Base-by-base conservation (phyloP, 2,888 invertebrate species). In the Drosophila fulvimacula region DNA sequence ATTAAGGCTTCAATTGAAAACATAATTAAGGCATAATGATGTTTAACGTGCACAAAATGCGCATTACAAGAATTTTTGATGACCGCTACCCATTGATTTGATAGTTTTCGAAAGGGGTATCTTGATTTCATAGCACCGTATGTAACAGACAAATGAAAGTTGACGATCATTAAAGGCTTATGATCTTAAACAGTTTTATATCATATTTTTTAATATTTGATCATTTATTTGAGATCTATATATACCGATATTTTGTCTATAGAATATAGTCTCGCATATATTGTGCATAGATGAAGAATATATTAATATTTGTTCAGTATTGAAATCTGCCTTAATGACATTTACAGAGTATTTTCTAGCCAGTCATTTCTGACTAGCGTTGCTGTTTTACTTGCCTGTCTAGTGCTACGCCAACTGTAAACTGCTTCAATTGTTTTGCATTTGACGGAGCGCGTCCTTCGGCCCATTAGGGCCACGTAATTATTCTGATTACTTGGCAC, bases 401-500 rank as follows among this genome's bases (percentile, higher is more conserved):
- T 32, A 63, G 49, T 52, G 36, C 15, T 58, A 58, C 34, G 60
- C 58, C 42, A 73, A 77, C 72, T 73, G 63, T 59, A 57, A 84
- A 76, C 36, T 55, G 61, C 51, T 62, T 59, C 51, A 73, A 76
- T 65, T 78, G 81, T 62, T 64, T 68, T 81, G 73, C 63, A 68
- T 81, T 81, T 71, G 70, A 36, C 51, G 56, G 32, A 32, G 42
- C 68, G 64, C 66, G 66, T 65, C 78, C 86, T 83, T 76, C 72
- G 64, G 52, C 49, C 86, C 83, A 88, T 83, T 86, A 88, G 62
- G 69, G 73, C 73, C 75, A 70, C 80, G 83, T 88, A 83, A 83
- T 83, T 88, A 83, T 83, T 83, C 81, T 83, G 83, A 83, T 83
- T 83, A 81, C 83, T 86, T 70, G 78, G 60, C 69, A 48, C 42